These are phyloP conservation scores for Octopus bimaculoides DNA, from an alignment of 1,140 invertebrate genomes.

Conservation along the genomic window DNA sequence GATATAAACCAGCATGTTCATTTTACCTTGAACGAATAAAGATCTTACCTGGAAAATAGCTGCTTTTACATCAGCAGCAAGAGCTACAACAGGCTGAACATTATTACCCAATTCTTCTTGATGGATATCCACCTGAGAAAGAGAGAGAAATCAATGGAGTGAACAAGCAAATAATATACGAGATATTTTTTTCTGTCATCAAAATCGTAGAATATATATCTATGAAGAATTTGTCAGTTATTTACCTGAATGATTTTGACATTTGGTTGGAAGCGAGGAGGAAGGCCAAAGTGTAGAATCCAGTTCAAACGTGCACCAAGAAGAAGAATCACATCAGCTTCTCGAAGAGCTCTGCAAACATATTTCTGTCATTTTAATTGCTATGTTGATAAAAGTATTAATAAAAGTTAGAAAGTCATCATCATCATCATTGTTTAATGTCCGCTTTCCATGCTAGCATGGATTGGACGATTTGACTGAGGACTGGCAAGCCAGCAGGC, in stretches of 20 bases:
- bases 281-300: conserved; percentile 93
- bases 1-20: no score
- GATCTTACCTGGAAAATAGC: conserved; percentile 65
- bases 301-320: conserved; percentile 92
- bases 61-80: conserved; percentile 77
- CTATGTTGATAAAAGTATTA: conserved; percentile 1
- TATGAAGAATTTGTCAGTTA: no score
- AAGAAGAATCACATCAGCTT: conserved; percentile 85
- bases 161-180: no score
- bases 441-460: no score
- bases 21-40: no score
- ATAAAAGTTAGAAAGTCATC: no score
- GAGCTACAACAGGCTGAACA: conserved; percentile 69
- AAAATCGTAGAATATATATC: no score
- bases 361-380: conserved; percentile 14
- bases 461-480: no score
- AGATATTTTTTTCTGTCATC: no score
- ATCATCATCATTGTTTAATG: no score
- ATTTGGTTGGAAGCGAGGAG: conserved; percentile 77
- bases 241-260: conserved; percentile 86
- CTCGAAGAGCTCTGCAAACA: conserved; percentile 68
- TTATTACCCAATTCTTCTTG: conserved; percentile 93
- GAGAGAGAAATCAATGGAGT: conserved; percentile 1
- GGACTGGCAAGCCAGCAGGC: no score
- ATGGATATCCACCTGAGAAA: conserved; percentile 75